These are phyloP conservation scores for Teleiodes luculella DNA, from an alignment of 2,888 invertebrate genomes.

Conservation along the genomic window DNA sequence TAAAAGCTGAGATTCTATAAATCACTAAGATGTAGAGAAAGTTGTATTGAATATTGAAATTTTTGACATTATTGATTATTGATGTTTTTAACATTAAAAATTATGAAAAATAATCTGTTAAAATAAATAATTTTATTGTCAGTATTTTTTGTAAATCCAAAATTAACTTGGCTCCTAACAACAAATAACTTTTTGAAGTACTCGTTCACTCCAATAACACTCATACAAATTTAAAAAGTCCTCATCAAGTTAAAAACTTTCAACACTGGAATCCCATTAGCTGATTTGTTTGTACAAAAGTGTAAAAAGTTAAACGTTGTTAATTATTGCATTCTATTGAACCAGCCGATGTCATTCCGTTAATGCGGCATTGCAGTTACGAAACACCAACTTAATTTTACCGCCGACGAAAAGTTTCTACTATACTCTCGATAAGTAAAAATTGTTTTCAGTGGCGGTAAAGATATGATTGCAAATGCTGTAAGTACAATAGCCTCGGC, in stretches of 20 bases:
- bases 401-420: not conserved
- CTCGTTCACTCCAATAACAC: not conserved
- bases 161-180: not conserved
- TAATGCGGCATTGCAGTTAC: conserved; percentile 44
- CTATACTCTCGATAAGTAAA: too few species aligned
- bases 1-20: too few species aligned
- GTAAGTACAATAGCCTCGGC: conserved; percentile 47
- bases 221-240: not conserved
- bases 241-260: conserved; percentile 7
- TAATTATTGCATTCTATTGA: conserved; percentile 47
- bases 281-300: conserved; percentile 16
- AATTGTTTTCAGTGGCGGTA: conserved; percentile 17
- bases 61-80: too few species aligned
- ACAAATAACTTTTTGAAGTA: too few species aligned
- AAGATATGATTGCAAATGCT: conserved; percentile 32
- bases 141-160: too few species aligned
- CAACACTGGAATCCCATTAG: conserved; percentile 6
- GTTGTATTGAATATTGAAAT: too few species aligned
- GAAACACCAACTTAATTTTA: conserved; percentile 19
- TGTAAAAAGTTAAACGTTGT: conserved; percentile 17
- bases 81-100: too few species aligned
- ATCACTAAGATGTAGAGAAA: too few species aligned
- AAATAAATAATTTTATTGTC: too few species aligned
- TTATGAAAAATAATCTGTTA: too few species aligned
- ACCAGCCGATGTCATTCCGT: conserved; percentile 38